Base-by-base conservation (phyloP, 2,888 invertebrate species). In the Acanthosepion pharaonis region DNA sequence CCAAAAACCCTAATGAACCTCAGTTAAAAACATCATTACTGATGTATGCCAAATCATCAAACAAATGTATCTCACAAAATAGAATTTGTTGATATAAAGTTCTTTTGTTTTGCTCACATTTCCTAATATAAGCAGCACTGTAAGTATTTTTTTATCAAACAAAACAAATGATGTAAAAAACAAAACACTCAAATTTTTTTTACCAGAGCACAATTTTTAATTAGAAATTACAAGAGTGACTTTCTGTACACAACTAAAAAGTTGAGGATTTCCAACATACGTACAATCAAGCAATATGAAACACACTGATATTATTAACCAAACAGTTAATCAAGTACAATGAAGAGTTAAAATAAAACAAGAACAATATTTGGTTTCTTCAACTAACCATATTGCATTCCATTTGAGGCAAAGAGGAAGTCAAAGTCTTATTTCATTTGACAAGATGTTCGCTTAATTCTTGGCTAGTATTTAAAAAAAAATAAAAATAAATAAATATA, bases 191-290 rank as follows among this genome's bases (percentile, higher is more conserved):
- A 78, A 64, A 78, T 8, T 59, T 5, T 5, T n/a, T 78, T 78
- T 78, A 78, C n/a, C 78, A 78, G 78, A 9, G 78, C 9, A 78
- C 78, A 78, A 11, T 78, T 28, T 78, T 78, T 78, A 78, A 78
- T 78, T n/a, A 78, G 78, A 78, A 78, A 78, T 78, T 78, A 78
- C 78, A 78, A 78, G 28, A n/a, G n/a, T 78, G 23, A 78, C 28
- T 78, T 78, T 78, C 78, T 78, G 78, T 78, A 78, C 11, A 78
- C n/a, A 78, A 78, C 78, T 78, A 78, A n/a, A n/a, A 78, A 78
- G 28, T 28, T 78, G 78, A 78, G n/a, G n/a, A 78, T 78, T 78
- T 78, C 78, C n/a, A n/a, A 78, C 78, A n/a, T n/a, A 78, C 78
- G 1, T 78, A n/a, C 78, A 78, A 78, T 78, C 78, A 78, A 78